Evolutionary conservation across 92 coral and sea anemone species (phyloP).

Genomic region (Phenganax marumi): DNA sequence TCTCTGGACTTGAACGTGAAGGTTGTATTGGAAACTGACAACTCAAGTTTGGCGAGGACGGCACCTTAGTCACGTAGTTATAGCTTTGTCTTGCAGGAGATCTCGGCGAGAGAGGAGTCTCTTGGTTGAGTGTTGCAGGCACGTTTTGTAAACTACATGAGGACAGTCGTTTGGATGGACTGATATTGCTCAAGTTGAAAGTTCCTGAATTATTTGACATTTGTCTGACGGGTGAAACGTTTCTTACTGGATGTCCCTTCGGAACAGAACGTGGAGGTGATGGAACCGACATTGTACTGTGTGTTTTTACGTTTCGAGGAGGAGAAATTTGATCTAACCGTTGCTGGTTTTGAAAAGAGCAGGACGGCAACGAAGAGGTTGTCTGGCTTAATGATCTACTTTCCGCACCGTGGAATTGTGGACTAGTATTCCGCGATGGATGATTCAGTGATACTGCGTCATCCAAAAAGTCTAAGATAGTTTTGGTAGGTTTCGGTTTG

Average conservation of each 20-base stretch:
- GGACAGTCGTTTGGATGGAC: conserved; percentile 9
- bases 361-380: conserved; percentile 8
- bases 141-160: conserved; percentile 33
- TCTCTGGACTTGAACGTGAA: conserved; percentile 12
- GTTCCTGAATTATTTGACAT: conserved; percentile 28
- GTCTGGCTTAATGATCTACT: not conserved
- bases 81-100: conserved; percentile 26
- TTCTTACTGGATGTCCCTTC: conserved; percentile 5
- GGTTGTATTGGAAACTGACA: conserved; percentile 27
- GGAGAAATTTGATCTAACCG: conserved; percentile 28
- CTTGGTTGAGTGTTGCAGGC: conserved; percentile 23
- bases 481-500: conserved; percentile 26
- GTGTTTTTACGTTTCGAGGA: conserved; percentile 28
- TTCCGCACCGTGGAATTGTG: conserved; percentile 7
- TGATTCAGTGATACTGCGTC: not conserved
- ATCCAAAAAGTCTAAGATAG: conserved; percentile 28
- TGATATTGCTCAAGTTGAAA: not conserved
- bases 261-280: conserved; percentile 32
- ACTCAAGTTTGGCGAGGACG: conserved; percentile 21
- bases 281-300: not conserved
- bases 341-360: conserved; percentile 19
- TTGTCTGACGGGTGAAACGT: conserved; percentile 23
- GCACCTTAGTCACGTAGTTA: conserved; percentile 15
- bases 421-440: not conserved
- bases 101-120: conserved; percentile 9